Evolutionary conservation across 2,888 invertebrate species (phyloP).

Genomic region (Sesamia inferens): DNA sequence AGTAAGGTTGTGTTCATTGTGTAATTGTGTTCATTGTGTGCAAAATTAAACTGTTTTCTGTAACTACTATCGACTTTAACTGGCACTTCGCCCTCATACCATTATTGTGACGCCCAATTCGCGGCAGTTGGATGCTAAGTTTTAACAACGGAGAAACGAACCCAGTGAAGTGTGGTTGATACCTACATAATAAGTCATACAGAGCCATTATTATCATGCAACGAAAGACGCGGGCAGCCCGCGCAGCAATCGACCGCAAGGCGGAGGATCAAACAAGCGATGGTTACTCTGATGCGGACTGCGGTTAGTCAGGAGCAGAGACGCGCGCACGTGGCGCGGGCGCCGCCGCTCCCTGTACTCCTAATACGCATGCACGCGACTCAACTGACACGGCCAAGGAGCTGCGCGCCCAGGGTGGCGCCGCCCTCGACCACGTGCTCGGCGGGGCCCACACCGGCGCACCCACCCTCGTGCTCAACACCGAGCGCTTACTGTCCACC

Average conservation of each 20-base stretch:
- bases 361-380: neutral
- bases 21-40: too few relatives aligned
- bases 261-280: neutral
- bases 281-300: neutral
- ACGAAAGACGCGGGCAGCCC: neutral
- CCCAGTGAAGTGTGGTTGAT: neutral
- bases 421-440: neutral
- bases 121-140: neutral
- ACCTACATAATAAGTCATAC: neutral
- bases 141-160: neutral
- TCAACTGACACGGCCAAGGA: neutral
- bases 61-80: too few relatives aligned
- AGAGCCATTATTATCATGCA: conserved; percentile 2
- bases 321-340: neutral
- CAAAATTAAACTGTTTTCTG: too few relatives aligned
- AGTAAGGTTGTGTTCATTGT: too few relatives aligned
- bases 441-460: neutral
- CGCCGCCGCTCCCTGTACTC: neutral
- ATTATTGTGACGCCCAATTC: neutral
- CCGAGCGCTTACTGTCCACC: conserved; percentile 5
- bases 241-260: neutral
- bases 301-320: neutral
- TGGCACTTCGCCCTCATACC: too few relatives aligned
- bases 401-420: neutral
- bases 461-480: neutral